Conservation (phyloP, 53 echinoderm and acorn worm species). For the Actinopyga echinites region DNA sequence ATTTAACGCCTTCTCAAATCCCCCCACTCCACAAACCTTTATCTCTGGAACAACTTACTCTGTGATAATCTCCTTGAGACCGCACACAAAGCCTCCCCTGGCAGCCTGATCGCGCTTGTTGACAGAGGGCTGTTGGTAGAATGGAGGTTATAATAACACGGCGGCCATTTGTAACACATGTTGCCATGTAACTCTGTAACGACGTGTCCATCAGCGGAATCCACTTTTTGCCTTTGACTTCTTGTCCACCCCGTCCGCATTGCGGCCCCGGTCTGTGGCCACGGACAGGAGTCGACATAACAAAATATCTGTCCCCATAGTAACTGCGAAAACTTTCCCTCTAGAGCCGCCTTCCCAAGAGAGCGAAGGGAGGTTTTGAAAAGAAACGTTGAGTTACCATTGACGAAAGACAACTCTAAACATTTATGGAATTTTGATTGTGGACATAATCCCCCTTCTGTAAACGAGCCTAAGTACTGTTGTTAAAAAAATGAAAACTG, state of each 20-base stretch:
- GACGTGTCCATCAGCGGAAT: conserved; percentile 66
- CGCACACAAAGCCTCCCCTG: conserved; percentile 47
- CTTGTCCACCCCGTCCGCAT: not conserved
- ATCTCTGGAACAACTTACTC: conserved; percentile 42
- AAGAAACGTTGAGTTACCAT: conserved; percentile 2
- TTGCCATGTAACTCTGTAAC: conserved; percentile 72
- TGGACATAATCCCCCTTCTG: conserved; percentile 25
- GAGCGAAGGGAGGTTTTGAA: not conserved
- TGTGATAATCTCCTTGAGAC: conserved; percentile 18
- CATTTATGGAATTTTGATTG: conserved; percentile 42
- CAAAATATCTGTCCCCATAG: conserved; percentile 3
- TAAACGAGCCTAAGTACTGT: not conserved
- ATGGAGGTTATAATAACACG: conserved; percentile 85
- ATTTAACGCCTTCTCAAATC: conserved; percentile 40
- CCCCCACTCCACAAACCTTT: conserved; percentile 38
- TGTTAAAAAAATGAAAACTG: not conserved
- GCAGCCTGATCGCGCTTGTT: conserved; percentile 41
- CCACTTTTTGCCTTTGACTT: not conserved
- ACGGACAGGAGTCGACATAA: not conserved
- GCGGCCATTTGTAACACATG: conserved; percentile 93
- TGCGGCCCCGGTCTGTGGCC: not conserved
- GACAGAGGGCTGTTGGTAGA: conserved; percentile 50
- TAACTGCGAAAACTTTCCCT: conserved; percentile 18
- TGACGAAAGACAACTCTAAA: conserved; percentile 39
- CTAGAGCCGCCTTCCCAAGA: not conserved